Conservation (phyloP, 2,888 invertebrate genomes). For the Galerucella nymphaeae region DNA sequence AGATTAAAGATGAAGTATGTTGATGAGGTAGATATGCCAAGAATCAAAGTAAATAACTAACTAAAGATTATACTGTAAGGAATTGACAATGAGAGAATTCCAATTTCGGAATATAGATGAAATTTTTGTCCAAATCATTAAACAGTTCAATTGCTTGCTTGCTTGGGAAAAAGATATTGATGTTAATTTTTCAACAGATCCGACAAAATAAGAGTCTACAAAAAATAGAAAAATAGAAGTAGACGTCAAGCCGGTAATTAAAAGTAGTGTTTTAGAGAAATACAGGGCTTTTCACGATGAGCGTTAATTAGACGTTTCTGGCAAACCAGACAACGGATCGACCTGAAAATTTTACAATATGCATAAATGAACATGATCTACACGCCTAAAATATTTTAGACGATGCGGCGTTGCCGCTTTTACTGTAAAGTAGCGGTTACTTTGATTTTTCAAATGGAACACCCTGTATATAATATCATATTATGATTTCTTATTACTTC, state of each 20-base stretch:
- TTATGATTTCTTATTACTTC: too few relatives aligned
- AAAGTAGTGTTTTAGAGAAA: conserved; percentile 86
- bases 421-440: too few relatives aligned
- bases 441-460: too few relatives aligned
- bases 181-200: conserved; percentile 96
- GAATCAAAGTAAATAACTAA: conserved; percentile 98
- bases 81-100: conserved; percentile 96
- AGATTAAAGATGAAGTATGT: conserved; percentile 93
- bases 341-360: too few relatives aligned
- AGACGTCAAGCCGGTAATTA: conserved; percentile 87
- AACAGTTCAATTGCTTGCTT: conserved; percentile 93
- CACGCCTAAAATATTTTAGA: too few relatives aligned
- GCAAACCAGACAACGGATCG: too few relatives aligned
- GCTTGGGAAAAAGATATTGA: conserved; percentile 93
- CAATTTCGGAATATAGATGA: conserved; percentile 61
- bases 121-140: conserved; percentile 86
- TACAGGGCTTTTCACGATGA: too few relatives aligned
- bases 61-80: conserved; percentile 98
- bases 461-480: too few relatives aligned
- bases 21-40: conserved; percentile 97
- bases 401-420: too few relatives aligned
- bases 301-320: too few relatives aligned
- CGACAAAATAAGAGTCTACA: conserved; percentile 95
- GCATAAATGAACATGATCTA: too few relatives aligned
- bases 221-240: conserved; percentile 90